Conservation (phyloP, 1,140 invertebrate genomes). For the Lepidurus couesii region DNA sequence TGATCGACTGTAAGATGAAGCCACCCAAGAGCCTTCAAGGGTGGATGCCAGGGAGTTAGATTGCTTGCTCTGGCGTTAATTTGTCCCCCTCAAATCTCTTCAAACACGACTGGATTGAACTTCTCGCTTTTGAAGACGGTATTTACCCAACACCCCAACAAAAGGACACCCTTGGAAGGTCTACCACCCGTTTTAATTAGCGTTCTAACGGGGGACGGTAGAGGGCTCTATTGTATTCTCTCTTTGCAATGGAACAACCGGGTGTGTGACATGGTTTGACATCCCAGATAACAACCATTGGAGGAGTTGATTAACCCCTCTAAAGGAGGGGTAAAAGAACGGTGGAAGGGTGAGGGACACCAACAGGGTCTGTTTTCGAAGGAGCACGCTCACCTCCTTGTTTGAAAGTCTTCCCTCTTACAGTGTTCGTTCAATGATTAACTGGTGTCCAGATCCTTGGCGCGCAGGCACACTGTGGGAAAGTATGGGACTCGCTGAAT, state of each 20-base stretch:
- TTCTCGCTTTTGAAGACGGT: too few species aligned
- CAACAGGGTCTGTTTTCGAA: background rate
- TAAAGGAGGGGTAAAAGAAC: background rate
- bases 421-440: background rate
- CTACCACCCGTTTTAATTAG: background rate
- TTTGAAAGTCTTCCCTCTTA: background rate
- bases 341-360: background rate
- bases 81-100: background rate
- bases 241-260: background rate
- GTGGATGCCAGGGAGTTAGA: background rate
- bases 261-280: background rate
- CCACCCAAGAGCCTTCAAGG: background rate
- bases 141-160: too few species aligned
- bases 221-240: background rate
- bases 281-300: conserved; percentile 10
- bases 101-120: too few species aligned
- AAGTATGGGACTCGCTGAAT: background rate
- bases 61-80: background rate
- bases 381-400: background rate
- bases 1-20: background rate
- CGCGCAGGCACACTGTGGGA: background rate
- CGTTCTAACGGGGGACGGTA: background rate
- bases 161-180: too few species aligned
- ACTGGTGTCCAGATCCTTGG: background rate
- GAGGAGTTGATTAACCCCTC: background rate